Conservation (phyloP, 2,888 invertebrate species). For the Patella pellucida region DNA sequence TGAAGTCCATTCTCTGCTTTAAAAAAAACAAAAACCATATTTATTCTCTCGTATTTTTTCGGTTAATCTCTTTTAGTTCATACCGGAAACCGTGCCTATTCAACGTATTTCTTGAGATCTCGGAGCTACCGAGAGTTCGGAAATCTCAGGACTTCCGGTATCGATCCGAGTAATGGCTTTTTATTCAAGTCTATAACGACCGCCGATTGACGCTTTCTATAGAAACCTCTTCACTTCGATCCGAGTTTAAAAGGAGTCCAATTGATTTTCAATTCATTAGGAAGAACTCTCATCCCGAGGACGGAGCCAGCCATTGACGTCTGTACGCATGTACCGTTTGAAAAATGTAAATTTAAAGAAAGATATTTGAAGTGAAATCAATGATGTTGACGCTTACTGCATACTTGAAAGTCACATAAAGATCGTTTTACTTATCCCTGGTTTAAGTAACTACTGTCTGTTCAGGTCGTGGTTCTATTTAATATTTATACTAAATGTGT, state of each 20-base stretch:
- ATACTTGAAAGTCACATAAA: no score
- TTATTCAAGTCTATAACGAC: slow-evolving; percentile 5
- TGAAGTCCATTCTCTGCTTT: no score
- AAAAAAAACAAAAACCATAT: background rate
- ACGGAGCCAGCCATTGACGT: no score
- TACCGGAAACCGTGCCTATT: background rate
- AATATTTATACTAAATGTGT: no score
- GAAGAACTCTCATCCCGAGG: no score
- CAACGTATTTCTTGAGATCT: slow-evolving; percentile 9
- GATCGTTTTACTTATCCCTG: no score
- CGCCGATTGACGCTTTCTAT: background rate
- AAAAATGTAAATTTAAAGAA: no score
- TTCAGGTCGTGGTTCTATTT: no score
- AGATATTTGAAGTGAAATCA: no score
- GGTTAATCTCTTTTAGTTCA: background rate
- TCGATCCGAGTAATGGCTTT: background rate
- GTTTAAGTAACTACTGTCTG: no score
- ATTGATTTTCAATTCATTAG: slow-evolving; percentile 5
- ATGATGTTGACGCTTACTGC: no score
- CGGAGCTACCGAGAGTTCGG: slow-evolving; percentile 9
- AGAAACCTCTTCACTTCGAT: background rate
- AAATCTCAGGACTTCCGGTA: slow-evolving; percentile 5
- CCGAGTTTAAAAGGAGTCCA: background rate
- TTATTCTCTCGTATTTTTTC: background rate
- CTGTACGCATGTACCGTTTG: no score